Evolutionary conservation across 1,140 invertebrate genomes (phyloP).

Genomic region (Orius insidiosus): DNA sequence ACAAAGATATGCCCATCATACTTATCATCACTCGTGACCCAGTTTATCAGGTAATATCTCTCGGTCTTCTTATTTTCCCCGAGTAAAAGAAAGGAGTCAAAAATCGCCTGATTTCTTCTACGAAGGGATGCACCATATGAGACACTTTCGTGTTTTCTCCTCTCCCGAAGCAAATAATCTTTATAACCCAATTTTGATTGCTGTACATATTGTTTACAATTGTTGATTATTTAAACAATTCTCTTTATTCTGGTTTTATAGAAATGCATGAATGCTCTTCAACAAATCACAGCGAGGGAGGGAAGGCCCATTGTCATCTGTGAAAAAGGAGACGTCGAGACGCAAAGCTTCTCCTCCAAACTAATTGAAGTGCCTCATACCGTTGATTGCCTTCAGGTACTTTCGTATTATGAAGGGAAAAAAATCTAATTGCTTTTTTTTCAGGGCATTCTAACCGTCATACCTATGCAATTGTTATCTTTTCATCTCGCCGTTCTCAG

Average conservation of each 20-base stretch:
- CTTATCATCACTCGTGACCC: conserved; percentile 96
- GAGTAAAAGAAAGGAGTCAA: too few species aligned
- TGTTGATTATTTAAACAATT: too few species aligned
- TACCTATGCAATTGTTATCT: conserved; percentile 41
- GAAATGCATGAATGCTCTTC: conserved; percentile 97
- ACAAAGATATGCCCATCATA: conserved; percentile 91
- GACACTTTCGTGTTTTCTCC: too few species aligned
- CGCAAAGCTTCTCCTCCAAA: conserved; percentile 47
- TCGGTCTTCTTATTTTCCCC: too few species aligned
- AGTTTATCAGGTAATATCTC: conserved; percentile 76
- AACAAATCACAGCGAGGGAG: conserved; percentile 81
- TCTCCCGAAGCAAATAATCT: too few species aligned
- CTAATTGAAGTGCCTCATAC: conserved; percentile 70
- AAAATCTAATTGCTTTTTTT: conserved; percentile 28
- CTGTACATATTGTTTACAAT: too few species aligned
- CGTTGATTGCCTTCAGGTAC: conserved; percentile 78
- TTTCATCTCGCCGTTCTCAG: conserved; percentile 91
- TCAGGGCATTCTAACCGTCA: conserved; percentile 59
- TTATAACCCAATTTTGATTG: too few species aligned
- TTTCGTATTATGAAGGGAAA: too few species aligned
- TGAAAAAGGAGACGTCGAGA: conserved; percentile 82
- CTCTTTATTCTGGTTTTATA: conserved; percentile 23
- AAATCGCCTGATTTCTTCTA: too few species aligned
- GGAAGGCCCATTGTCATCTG: conserved; percentile 90
- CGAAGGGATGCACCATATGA: too few species aligned